A percentile compares a stretch with the other conserved stretches of the same genome.
Evolutionary conservation across 2,113 vertebrate species (phyloP).

Genomic region (Ranitomeya imitator): DNA sequence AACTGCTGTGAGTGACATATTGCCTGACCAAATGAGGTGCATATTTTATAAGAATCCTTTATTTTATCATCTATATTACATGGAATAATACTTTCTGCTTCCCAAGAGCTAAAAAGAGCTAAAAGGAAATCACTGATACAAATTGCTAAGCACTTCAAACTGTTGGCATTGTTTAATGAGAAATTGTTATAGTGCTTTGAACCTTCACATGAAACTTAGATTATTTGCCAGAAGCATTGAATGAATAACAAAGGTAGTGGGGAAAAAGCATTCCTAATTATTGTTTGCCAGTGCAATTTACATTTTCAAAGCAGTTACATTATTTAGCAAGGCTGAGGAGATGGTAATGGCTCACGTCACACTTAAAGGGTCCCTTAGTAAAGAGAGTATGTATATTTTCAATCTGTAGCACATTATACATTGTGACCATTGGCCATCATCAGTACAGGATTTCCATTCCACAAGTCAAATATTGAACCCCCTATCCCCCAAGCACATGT

Average conservation of each 20-base stretch:
- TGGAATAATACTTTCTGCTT: slow-evolving; percentile 47
- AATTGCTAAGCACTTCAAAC: slow-evolving; percentile 41
- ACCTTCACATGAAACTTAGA: slow-evolving; percentile 70
- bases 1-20: not conserved
- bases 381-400: not conserved
- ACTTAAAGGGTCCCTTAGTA: not conserved
- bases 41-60: slow-evolving; percentile 59
- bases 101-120: slow-evolving; percentile 50
- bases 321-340: slow-evolving; percentile 65
- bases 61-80: slow-evolving; percentile 37
- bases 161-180: slow-evolving; percentile 59
- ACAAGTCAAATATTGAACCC: too few relatives aligned
- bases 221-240: slow-evolving; percentile 70
- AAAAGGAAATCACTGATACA: slow-evolving; percentile 29
- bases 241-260: slow-evolving; percentile 70
- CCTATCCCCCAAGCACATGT: too few relatives aligned
- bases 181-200: slow-evolving; percentile 65
- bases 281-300: slow-evolving; percentile 64
- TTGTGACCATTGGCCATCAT: not conserved
- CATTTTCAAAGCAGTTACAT: slow-evolving; percentile 73
- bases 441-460: not conserved
- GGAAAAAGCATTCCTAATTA: slow-evolving; percentile 70
- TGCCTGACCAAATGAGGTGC: slow-evolving; percentile 32
- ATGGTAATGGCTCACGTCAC: not conserved
- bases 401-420: not conserved